Evolutionary conservation across 2,888 invertebrate species (phyloP).

Genomic region (Agriopis aurantiaria): DNA sequence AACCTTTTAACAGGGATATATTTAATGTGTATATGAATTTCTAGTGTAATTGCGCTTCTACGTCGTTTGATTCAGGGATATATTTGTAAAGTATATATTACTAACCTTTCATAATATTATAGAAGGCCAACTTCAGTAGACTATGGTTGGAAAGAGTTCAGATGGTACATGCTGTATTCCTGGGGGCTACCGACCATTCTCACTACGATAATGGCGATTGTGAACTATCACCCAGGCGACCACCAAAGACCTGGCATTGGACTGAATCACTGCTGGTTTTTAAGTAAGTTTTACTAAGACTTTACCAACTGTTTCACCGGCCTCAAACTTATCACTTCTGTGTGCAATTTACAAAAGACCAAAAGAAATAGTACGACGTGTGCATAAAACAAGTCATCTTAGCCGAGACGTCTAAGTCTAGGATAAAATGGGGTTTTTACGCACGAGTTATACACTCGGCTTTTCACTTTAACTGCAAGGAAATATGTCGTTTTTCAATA

Average conservation of each 20-base stretch:
- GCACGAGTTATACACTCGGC: too few species aligned
- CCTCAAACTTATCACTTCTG: too few species aligned
- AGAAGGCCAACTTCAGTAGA: constrained; percentile 65
- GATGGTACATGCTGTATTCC: constrained; percentile 85
- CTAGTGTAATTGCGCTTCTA: too few species aligned
- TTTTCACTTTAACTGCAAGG: too few species aligned
- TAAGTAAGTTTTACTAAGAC: constrained; percentile 70
- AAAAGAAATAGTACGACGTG: too few species aligned
- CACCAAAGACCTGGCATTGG: constrained; percentile 87
- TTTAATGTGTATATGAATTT: too few species aligned
- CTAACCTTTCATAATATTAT: constrained; percentile 32
- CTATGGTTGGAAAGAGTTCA: constrained; percentile 87
- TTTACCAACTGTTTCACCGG: neutral
- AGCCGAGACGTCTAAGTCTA: too few species aligned
- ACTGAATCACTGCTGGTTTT: constrained; percentile 88
- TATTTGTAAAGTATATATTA: too few species aligned
- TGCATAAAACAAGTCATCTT: too few species aligned
- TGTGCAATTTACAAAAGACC: neutral
- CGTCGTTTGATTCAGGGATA: too few species aligned
- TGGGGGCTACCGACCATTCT: constrained; percentile 86
- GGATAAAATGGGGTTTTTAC: too few species aligned
- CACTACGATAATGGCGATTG: constrained; percentile 78
- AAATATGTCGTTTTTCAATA: neutral
- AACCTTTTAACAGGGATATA: too few species aligned
- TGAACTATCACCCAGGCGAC: constrained; percentile 82